Conservation (phyloP, 2,888 invertebrate species). For the Mesorhabditis spiculigera region DNA sequence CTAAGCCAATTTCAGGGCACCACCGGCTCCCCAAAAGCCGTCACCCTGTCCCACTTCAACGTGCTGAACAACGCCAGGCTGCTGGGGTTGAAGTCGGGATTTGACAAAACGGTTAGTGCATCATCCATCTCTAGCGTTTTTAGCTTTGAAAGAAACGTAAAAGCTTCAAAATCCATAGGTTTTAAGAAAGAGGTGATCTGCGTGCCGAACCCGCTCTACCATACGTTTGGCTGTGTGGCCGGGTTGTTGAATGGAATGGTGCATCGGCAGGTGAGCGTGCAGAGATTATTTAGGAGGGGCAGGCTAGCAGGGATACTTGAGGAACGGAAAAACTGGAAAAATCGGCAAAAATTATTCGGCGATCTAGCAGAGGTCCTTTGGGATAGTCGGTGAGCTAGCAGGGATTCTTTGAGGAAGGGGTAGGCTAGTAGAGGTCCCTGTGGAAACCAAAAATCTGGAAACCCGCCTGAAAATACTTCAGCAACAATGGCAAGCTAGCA, state of each 20-base stretch:
- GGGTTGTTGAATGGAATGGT: constrained; percentile 67
- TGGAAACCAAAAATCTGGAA: no score
- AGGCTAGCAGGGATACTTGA: no score
- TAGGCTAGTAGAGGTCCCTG: no score
- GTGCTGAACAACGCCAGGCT: constrained; percentile 74
- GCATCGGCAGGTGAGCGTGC: constrained; percentile 57
- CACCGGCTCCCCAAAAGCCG: constrained; percentile 76
- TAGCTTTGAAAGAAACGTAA: not conserved
- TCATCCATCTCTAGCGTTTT: no score
- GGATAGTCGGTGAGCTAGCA: no score
- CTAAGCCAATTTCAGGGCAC: constrained; percentile 66
- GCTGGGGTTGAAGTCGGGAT: constrained; percentile 64
- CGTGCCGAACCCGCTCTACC: constrained; percentile 59
- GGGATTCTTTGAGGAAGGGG: no score
- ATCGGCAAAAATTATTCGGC: no score
- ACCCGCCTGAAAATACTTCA: no score
- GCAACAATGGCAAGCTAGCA: no score
- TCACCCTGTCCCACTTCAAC: constrained; percentile 67
- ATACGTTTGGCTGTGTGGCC: constrained; percentile 73
- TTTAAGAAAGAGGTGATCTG: constrained; percentile 17
- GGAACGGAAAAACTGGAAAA: no score
- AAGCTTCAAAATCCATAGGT: not conserved
- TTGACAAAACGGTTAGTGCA: constrained; percentile 35
- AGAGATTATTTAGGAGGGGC: no score
- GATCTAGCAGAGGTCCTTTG: no score